Conservation (phyloP, 2,797 vertebrate species). For the Acomys russatus region DNA sequence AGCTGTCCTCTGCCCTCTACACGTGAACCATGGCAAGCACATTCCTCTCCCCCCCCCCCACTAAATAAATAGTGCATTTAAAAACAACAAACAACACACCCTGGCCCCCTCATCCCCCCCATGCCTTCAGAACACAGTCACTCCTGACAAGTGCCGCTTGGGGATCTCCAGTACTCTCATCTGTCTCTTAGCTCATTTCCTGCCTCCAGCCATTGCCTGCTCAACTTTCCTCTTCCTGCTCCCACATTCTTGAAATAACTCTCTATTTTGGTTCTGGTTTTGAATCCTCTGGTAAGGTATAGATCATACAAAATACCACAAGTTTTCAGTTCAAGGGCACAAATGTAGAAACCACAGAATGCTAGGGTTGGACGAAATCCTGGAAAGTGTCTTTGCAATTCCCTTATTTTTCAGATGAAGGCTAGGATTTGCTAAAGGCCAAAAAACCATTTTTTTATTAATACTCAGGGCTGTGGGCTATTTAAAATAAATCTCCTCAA, state of each 20-base stretch:
- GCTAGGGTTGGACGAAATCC: neutral
- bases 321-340: neutral
- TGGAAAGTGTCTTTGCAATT: neutral
- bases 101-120: neutral
- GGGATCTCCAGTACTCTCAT: neutral
- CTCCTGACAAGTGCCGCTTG: neutral
- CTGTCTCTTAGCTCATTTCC: neutral
- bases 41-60: neutral
- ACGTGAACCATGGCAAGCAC: neutral
- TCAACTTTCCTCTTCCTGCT: neutral
- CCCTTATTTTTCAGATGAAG: neutral
- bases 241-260: neutral
- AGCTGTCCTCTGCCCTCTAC: neutral
- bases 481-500: neutral
- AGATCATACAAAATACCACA: neutral
- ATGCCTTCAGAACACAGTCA: neutral
- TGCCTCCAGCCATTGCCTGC: neutral
- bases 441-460: neutral
- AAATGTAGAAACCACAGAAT: neutral
- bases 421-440: neutral
- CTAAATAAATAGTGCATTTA: neutral
- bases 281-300: neutral
- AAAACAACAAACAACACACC: neutral
- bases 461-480: neutral
- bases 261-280: neutral